Percentiles rank a stretch among this genome's conserved stretches.
Evolutionary conservation across 2,888 invertebrate genomes (phyloP).

Genomic region (Koerneria pararmatus): DNA sequence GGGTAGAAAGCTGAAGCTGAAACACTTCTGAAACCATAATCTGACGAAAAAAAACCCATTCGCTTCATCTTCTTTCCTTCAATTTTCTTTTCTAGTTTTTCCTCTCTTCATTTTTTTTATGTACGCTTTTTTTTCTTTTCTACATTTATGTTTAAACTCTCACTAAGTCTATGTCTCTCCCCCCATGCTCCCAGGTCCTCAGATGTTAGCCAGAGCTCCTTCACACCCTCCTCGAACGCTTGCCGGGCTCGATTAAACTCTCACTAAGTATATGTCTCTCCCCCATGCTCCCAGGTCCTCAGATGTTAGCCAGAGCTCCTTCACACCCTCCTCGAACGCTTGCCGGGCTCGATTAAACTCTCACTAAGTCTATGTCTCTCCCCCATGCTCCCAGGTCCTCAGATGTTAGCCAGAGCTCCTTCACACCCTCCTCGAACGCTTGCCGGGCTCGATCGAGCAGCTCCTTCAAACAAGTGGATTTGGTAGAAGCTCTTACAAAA

Average conservation of each 20-base stretch:
- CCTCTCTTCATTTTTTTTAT: too few relatives aligned
- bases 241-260: slow-evolving; percentile 68
- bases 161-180: slow-evolving; percentile 77
- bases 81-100: too few relatives aligned
- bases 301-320: slow-evolving; percentile 88
- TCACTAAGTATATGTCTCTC: slow-evolving; percentile 74
- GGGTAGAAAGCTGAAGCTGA: too few relatives aligned
- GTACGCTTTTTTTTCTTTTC: too few relatives aligned
- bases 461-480: slow-evolving; percentile 83
- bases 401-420: slow-evolving; percentile 88
- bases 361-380: slow-evolving; percentile 74
- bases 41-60: too few relatives aligned
- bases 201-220: slow-evolving; percentile 88
- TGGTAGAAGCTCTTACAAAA: too few relatives aligned
- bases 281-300: slow-evolving; percentile 98
- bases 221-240: slow-evolving; percentile 76
- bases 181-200: slow-evolving; percentile 98
- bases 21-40: too few relatives aligned
- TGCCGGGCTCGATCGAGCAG: slow-evolving; percentile 76
- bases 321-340: slow-evolving; percentile 76
- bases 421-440: slow-evolving; percentile 76
- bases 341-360: slow-evolving; percentile 64
- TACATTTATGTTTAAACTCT: slow-evolving; percentile 15
- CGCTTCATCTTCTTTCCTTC: too few relatives aligned
- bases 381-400: slow-evolving; percentile 98